phyloP scores from a whole-genome alignment of 1,140 invertebrate species.

The Pinna nobilis region DNA sequence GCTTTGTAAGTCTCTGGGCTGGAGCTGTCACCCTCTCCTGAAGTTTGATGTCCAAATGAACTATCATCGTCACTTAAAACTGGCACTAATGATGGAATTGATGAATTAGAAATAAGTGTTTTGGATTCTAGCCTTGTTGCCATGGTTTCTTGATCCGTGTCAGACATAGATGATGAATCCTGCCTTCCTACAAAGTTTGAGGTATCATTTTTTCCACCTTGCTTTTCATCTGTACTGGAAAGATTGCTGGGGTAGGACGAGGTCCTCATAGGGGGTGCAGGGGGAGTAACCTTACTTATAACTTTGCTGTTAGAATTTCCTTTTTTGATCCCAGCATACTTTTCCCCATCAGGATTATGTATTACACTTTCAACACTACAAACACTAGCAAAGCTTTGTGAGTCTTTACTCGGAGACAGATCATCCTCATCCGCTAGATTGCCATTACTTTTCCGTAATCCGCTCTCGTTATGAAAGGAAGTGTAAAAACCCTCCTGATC shows the following conservation, averaged over 20 bases:
- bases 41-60: conserved; percentile 12
- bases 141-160: conserved; percentile 66
- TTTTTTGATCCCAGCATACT: conserved; percentile 47
- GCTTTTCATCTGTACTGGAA: neutral
- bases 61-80: conserved; percentile 41
- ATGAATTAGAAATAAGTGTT: conserved; percentile 34
- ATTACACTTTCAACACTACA: conserved; percentile 65
- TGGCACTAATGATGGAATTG: conserved; percentile 36
- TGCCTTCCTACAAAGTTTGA: conserved; percentile 1
- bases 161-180: conserved; percentile 59
- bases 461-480: conserved; percentile 96
- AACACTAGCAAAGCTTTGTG: conserved; percentile 52
- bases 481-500: conserved; percentile 98
- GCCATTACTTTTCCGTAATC: conserved; percentile 76
- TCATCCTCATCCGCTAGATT: conserved; percentile 57
- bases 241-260: conserved; percentile 21
- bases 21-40: conserved; percentile 7
- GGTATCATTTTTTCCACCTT: conserved; percentile 16
- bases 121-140: conserved; percentile 53
- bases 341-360: conserved; percentile 47
- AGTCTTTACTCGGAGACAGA: conserved; percentile 51
- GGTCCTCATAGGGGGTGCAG: conserved; percentile 55
- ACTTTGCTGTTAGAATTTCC: conserved; percentile 37
- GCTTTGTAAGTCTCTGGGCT: neutral
- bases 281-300: conserved; percentile 52